A percentile compares a stretch with the other conserved stretches of the same genome.
phyloP scores from a whole-genome alignment of 2,113 vertebrate species.

The Labrus mixtus region DNA sequence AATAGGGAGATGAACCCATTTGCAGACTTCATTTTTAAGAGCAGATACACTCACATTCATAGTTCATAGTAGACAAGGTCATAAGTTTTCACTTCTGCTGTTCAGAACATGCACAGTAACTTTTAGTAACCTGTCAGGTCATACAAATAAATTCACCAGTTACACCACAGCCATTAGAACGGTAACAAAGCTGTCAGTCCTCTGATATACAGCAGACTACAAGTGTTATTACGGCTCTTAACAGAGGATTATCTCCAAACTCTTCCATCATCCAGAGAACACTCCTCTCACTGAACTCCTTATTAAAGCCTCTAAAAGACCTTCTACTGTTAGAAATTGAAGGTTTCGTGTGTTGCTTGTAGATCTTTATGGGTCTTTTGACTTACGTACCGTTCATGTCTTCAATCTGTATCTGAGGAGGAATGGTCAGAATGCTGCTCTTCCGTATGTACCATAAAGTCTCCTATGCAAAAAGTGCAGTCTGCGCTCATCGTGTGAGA shows the following conservation, averaged over 20 bases:
- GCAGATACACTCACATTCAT: too few relatives aligned
- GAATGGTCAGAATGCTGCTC: conserved; percentile 25
- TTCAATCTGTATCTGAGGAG: conserved; percentile 10
- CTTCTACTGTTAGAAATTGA: background rate
- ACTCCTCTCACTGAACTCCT: background rate
- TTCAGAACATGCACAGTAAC: background rate
- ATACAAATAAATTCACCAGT: conserved; percentile 15
- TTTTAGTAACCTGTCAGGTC: background rate
- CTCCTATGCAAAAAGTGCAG: conserved; percentile 1
- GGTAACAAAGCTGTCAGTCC: conserved; percentile 17
- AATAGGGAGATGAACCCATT: too few relatives aligned
- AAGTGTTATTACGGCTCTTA: background rate
- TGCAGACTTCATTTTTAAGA: too few relatives aligned
- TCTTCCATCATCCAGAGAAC: conserved; percentile 25
- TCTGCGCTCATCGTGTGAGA: conserved; percentile 25
- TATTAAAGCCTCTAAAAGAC: conserved; percentile 7
- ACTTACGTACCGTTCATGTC: conserved; percentile 35
- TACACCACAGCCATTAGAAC: background rate
- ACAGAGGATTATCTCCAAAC: conserved; percentile 14
- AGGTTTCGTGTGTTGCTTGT: background rate
- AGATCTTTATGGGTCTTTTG: background rate
- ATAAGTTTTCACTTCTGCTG: background rate
- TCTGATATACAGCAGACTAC: conserved; percentile 28
- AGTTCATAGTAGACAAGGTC: too few relatives aligned
- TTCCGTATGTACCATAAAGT: background rate